These are phyloP conservation scores for Lithophane semibrunnea DNA, from an alignment of 2,888 invertebrate genomes.

Conservation along the genomic window DNA sequence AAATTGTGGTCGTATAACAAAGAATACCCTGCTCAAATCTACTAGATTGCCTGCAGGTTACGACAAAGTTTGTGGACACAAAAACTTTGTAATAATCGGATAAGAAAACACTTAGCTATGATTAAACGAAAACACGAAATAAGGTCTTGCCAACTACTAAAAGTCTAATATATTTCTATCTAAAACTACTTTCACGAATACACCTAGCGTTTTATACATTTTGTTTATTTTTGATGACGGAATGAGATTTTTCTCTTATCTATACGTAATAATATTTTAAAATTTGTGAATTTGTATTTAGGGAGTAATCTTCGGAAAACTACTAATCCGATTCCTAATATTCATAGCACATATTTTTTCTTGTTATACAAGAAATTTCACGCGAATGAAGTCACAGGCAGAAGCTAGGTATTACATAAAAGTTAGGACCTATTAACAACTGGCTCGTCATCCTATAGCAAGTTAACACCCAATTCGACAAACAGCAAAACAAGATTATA, in stretches of 20 bases:
- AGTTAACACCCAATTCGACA: not conserved
- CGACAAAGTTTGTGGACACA: not conserved
- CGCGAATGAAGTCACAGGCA: too few relatives aligned
- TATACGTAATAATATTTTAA: too few relatives aligned
- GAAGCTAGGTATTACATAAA: not conserved
- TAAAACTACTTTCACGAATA: not conserved
- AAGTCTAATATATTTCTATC: not conserved
- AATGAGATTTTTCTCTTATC: not conserved
- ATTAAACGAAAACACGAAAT: constrained; percentile 4
- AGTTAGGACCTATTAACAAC: not conserved
- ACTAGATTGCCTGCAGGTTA: not conserved
- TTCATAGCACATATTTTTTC: too few relatives aligned
- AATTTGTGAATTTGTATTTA: too few relatives aligned
- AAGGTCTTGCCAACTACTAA: not conserved
- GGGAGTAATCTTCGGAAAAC: too few relatives aligned
- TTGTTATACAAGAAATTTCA: too few relatives aligned
- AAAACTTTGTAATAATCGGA: constrained; percentile 21
- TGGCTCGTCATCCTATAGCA: not conserved
- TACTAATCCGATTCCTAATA: too few relatives aligned
- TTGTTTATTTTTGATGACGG: not conserved
- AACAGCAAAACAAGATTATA: not conserved
- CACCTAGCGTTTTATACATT: not conserved
- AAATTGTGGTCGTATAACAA: not conserved
- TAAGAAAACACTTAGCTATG: constrained; percentile 10
- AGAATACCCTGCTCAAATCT: not conserved